Evolutionary conservation across 2,113 vertebrate species (phyloP).

Genomic region (Hippocampus barbouri): DNA sequence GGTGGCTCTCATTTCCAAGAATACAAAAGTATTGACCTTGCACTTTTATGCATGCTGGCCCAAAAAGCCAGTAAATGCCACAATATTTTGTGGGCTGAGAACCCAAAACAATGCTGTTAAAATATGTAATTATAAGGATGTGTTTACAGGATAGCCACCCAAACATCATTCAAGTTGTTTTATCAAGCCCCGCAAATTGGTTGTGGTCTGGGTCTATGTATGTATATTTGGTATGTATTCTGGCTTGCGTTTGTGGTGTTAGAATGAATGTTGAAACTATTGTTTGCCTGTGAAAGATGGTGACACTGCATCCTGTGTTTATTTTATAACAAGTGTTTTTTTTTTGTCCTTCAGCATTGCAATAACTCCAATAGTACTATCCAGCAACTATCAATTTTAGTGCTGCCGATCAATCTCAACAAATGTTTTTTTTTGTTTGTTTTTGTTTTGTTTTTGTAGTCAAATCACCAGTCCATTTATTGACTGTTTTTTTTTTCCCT

Average conservation of each 20-base stretch:
- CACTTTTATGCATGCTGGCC: conserved; percentile 13
- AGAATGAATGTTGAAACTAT: conserved; percentile 35
- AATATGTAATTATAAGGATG: conserved; percentile 55
- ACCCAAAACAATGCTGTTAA: conserved; percentile 42
- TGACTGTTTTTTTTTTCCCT: neutral
- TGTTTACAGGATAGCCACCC: conserved; percentile 54
- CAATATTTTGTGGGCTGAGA: conserved; percentile 33
- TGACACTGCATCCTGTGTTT: conserved; percentile 12
- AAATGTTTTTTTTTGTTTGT: neutral
- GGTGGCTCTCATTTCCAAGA: conserved; percentile 34
- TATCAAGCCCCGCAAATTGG: conserved; percentile 48
- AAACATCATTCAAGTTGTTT: conserved; percentile 55
- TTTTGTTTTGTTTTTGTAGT: neutral
- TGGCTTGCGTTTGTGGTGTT: conserved; percentile 32
- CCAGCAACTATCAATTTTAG: neutral
- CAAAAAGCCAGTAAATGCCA: conserved; percentile 39
- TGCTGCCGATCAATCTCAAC: neutral
- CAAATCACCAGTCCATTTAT: neutral
- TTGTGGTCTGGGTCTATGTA: conserved; percentile 30
- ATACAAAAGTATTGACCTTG: conserved; percentile 24
- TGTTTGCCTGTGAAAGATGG: conserved; percentile 3
- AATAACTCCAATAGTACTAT: neutral
- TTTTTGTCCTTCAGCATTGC: neutral
- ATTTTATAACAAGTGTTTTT: conserved; percentile 14
- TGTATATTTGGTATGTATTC: conserved; percentile 42